A percentile compares a stretch with the other conserved stretches of the same genome.
phyloP scores from a whole-genome alignment of 2,113 vertebrate species.

The Cricetomys ansorgei region DNA sequence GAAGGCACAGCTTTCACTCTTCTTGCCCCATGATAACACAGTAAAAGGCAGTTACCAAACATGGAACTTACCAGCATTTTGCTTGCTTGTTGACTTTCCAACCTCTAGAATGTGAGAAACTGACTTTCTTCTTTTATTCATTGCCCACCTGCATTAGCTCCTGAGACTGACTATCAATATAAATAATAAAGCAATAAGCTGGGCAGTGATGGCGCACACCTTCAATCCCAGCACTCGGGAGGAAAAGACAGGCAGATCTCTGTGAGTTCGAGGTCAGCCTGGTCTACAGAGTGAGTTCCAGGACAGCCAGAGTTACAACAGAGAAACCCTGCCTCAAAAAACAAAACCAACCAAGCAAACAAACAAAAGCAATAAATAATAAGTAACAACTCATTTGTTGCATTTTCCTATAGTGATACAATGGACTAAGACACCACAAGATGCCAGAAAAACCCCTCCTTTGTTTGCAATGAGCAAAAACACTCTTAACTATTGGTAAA shows the following conservation, averaged over 20 bases:
- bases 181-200: not conserved
- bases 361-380: not conserved
- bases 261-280: too few species aligned
- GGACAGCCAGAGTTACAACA: too few species aligned
- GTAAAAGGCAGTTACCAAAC: not conserved
- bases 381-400: not conserved
- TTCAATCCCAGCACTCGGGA: too few species aligned
- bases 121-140: not conserved
- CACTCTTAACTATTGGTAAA: not conserved
- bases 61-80: not conserved
- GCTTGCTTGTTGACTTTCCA: not conserved
- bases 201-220: too few species aligned
- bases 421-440: not conserved
- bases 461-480: not conserved
- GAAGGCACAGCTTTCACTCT: not conserved
- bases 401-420: not conserved
- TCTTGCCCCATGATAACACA: not conserved
- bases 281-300: too few species aligned
- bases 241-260: too few species aligned
- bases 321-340: too few species aligned
- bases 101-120: not conserved
- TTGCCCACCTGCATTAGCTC: not conserved
- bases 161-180: not conserved
- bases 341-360: too few species aligned
- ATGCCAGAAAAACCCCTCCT: not conserved